phyloP scores from a whole-genome alignment of 2,113 vertebrate species.

The Hylia prasina region DNA sequence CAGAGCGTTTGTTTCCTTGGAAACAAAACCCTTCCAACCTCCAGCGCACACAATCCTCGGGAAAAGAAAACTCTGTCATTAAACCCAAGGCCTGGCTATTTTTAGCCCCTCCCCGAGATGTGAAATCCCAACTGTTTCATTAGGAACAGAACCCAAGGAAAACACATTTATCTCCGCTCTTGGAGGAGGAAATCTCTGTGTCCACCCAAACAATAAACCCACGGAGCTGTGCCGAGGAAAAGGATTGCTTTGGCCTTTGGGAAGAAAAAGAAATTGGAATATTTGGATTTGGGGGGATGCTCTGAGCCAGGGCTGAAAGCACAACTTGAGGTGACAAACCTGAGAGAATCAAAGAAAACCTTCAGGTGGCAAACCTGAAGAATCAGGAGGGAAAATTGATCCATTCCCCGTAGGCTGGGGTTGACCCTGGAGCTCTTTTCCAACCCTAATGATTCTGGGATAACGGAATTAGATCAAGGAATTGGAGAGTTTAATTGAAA shows the following conservation, averaged over 20 bases:
- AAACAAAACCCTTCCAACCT: conserved; percentile 78
- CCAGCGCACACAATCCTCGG: conserved; percentile 37
- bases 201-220: conserved; percentile 10
- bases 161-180: background rate
- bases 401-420: background rate
- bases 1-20: conserved; percentile 77
- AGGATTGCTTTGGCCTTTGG: background rate
- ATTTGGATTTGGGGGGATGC: background rate
- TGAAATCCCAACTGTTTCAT: conserved; percentile 40
- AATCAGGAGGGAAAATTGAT: background rate
- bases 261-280: background rate
- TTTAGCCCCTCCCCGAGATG: conserved; percentile 55
- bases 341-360: background rate
- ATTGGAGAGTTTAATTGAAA: background rate
- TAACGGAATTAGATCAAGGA: background rate
- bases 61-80: conserved; percentile 60
- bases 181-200: background rate
- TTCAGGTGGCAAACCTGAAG: background rate
- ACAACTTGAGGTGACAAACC: background rate
- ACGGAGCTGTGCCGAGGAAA: background rate
- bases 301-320: background rate
- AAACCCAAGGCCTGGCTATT: conserved; percentile 60
- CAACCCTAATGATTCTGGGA: background rate
- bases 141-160: background rate
- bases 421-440: background rate